These are phyloP conservation scores for Drosophila oshimai DNA, from an alignment of 1,140 invertebrate genomes.

Conservation along the genomic window DNA sequence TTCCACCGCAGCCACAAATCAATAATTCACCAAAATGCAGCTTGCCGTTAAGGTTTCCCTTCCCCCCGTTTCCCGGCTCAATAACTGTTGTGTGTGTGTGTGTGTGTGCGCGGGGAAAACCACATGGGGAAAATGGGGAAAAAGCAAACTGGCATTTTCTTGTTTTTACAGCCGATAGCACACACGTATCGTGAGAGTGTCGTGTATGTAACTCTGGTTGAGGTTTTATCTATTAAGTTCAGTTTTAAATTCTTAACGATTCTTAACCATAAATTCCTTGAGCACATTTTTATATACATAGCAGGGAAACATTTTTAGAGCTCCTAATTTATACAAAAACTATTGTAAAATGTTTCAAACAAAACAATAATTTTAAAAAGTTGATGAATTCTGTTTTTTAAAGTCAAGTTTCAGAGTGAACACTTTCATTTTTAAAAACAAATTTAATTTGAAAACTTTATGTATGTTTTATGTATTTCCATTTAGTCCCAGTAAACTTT, in stretches of 20 bases:
- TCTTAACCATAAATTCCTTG: too few species aligned
- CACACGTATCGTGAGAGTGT: background rate
- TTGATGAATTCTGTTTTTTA: too few species aligned
- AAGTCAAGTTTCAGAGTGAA: too few species aligned
- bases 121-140: slow-evolving; percentile 21
- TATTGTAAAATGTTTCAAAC: too few species aligned
- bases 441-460: background rate
- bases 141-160: background rate
- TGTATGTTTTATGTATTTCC: background rate
- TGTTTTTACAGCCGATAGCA: slow-evolving; percentile 26
- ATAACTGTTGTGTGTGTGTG: background rate
- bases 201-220: background rate
- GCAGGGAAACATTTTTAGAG: background rate
- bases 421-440: background rate
- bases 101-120: background rate
- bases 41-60: slow-evolving; percentile 12
- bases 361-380: too few species aligned
- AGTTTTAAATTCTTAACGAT: background rate
- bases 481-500: background rate
- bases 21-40: slow-evolving; percentile 43
- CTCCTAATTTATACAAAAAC: background rate
- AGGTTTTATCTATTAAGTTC: slow-evolving; percentile 2
- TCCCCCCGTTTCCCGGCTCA: background rate
- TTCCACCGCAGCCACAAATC: slow-evolving; percentile 42
- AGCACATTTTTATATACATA: too few species aligned